Conservation (phyloP, 2,888 invertebrate species). For the Leptinotarsa tumamoca region DNA sequence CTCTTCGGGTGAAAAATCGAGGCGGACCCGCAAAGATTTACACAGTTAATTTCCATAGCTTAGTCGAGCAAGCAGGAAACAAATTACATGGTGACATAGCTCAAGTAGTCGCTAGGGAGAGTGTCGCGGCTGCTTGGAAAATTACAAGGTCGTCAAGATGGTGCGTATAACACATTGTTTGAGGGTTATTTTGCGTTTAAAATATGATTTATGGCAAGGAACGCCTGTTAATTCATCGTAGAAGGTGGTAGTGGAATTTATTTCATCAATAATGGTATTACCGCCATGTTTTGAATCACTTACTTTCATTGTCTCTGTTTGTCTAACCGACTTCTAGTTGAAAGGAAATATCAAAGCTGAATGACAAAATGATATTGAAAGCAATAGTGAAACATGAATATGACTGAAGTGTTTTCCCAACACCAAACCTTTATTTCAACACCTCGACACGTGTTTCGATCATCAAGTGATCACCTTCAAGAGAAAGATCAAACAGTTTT, state of each 20-base stretch:
- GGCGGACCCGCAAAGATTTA: conserved; percentile 55
- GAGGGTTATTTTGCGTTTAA: conserved; percentile 37
- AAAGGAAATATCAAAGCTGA: no score
- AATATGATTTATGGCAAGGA: conserved; percentile 24
- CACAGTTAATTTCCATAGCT: conserved; percentile 32
- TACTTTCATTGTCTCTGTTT: no score
- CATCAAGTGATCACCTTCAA: no score
- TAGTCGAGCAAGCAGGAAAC: conserved; percentile 45
- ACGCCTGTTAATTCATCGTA: neutral
- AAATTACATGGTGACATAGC: conserved; percentile 58
- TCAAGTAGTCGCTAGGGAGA: conserved; percentile 53
- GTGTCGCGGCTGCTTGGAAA: conserved; percentile 45
- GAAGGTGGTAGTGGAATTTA: neutral
- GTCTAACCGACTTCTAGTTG: no score
- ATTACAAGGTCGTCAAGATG: conserved; percentile 53
- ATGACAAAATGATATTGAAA: no score
- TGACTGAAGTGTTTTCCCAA: no score
- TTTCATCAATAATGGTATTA: neutral
- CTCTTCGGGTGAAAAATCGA: conserved; percentile 51
- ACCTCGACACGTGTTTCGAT: no score
- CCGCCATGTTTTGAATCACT: no score
- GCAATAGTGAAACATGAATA: no score
- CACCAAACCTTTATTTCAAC: no score
- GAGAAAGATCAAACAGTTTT: no score
- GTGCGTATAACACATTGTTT: conserved; percentile 30